A percentile compares a stretch with the other conserved stretches of the same genome.
These are phyloP conservation scores for Drosophila punjabiensis DNA, from an alignment of 1,140 invertebrate genomes.

Conservation along the genomic window DNA sequence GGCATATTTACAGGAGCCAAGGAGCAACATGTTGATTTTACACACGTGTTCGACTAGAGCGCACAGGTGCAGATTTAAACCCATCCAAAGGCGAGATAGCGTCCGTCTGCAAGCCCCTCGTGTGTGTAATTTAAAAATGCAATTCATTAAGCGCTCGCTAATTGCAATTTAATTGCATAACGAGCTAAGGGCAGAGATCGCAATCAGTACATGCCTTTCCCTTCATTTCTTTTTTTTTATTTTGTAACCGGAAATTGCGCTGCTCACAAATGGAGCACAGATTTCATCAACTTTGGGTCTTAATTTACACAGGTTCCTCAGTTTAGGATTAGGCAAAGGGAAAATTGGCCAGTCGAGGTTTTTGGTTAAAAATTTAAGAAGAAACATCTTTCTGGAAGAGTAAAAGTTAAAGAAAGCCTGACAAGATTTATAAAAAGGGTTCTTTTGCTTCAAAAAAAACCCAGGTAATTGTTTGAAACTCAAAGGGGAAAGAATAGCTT, in stretches of 20 bases:
- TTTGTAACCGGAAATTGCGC: conserved; percentile 46
- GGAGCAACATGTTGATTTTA: conserved; percentile 79
- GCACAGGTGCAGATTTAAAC: conserved; percentile 26
- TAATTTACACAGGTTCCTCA: conserved; percentile 18
- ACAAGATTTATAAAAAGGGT: not conserved
- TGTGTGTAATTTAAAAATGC: conserved; percentile 57
- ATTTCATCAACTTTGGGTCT: conserved; percentile 31
- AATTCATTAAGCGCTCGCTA: conserved; percentile 77
- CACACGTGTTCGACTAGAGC: conserved; percentile 64
- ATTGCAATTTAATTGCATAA: conserved; percentile 76
- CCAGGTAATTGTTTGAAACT: not conserved
- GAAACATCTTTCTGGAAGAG: not conserved
- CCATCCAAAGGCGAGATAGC: conserved; percentile 3
- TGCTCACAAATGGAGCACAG: conserved; percentile 45
- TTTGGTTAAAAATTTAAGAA: not conserved
- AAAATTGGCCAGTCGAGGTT: not conserved
- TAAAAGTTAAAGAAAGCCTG: not conserved
- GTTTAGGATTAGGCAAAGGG: not conserved
- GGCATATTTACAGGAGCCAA: conserved; percentile 49
- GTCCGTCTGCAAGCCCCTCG: conserved; percentile 7
- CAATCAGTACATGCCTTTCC: conserved; percentile 12
- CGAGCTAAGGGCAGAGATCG: conserved; percentile 17
- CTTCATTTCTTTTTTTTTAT: not conserved
- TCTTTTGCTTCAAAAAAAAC: not conserved
- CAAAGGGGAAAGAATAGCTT: not conserved